Percentiles rank a stretch among this genome's conserved stretches.
These are phyloP conservation scores for Scaptodrosophila latifasciaeformis DNA, from an alignment of 2,888 invertebrate genomes.

Conservation along the genomic window DNA sequence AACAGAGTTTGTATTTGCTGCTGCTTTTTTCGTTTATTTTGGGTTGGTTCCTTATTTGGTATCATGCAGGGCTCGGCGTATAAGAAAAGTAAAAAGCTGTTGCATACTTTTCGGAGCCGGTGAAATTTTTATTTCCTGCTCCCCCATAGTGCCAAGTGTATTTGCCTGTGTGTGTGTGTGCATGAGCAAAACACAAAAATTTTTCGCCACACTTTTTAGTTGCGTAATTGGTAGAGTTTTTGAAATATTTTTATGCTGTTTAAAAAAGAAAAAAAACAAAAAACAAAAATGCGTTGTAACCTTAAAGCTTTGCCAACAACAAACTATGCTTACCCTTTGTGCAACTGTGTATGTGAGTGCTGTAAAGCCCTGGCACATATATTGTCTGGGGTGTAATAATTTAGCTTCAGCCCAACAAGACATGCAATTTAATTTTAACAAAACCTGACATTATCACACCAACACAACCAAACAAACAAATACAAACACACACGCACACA, in stretches of 20 bases:
- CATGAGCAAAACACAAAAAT: constrained; percentile 7
- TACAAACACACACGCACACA: constrained; percentile 21
- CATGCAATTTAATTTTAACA: constrained; percentile 68
- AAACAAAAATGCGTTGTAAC: no score
- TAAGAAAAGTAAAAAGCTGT: constrained; percentile 60
- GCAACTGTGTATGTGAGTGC: neutral
- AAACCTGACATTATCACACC: constrained; percentile 68
- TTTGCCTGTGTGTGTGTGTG: neutral
- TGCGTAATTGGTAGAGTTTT: no score
- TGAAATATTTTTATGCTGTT: constrained; percentile 17
- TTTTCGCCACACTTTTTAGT: no score
- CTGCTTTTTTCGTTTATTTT: neutral
- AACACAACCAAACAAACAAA: constrained; percentile 21
- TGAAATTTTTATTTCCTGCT: constrained; percentile 38
- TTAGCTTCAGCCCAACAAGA: constrained; percentile 64
- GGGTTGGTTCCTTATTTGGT: constrained; percentile 31
- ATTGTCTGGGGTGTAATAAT: constrained; percentile 50
- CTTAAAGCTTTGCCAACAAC: no score
- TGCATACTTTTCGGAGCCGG: constrained; percentile 47
- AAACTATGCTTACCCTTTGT: no score
- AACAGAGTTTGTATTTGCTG: constrained; percentile 16
- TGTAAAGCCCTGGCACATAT: constrained; percentile 6
- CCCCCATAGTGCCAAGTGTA: constrained; percentile 40
- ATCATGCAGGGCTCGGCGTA: constrained; percentile 43
- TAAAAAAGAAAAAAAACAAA: no score